These are phyloP conservation scores for Andrena camellia DNA, from an alignment of 2,888 invertebrate genomes.

Conservation along the genomic window DNA sequence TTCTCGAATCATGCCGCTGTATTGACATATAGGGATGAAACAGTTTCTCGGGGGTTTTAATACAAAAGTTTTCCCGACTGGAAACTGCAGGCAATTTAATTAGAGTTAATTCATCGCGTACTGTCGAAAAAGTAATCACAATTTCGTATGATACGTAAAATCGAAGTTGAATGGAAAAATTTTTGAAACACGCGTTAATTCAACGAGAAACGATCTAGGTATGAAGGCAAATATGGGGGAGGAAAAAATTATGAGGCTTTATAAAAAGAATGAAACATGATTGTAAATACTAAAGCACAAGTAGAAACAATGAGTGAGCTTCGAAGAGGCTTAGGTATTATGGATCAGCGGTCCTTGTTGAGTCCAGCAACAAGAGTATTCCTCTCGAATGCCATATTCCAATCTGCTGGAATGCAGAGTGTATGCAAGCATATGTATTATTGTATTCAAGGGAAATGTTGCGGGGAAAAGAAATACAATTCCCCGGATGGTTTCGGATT, in stretches of 20 bases:
- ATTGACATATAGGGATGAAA: not conserved
- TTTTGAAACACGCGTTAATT: not conserved
- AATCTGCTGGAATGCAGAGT: no score
- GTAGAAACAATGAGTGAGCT: no score
- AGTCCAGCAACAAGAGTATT: no score
- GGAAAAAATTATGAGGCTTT: not conserved
- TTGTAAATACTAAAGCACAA: no score
- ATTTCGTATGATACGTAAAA: constrained; percentile 15
- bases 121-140: constrained; percentile 40
- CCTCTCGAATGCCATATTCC: no score
- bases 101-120: constrained; percentile 54
- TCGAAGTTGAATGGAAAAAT: not conserved
- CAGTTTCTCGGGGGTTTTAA: constrained; percentile 1
- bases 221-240: not conserved
- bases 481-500: no score
- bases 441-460: no score
- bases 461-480: no score
- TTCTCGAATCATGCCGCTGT: no score
- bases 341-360: no score
- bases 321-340: no score
- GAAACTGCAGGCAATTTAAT: constrained; percentile 49
- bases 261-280: not conserved
- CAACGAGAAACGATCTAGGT: not conserved
- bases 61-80: constrained; percentile 52
- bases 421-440: no score